phyloP scores from a whole-genome alignment of 2,113 vertebrate genomes.

The Rhizomys pruinosus region DNA sequence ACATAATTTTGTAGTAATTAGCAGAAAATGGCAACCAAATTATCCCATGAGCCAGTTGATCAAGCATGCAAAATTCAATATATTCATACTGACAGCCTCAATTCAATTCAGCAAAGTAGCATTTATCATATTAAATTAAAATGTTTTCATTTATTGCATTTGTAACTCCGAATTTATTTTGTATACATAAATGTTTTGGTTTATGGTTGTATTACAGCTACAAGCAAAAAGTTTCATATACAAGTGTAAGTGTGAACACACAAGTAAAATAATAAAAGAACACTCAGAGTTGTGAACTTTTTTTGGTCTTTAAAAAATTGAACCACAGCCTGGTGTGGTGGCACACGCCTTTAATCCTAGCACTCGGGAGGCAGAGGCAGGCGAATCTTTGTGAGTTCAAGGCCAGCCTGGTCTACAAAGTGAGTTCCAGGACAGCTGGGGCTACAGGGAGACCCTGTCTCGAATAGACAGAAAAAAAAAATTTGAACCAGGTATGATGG shows the following conservation, averaged over 20 bases:
- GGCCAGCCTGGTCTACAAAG: not conserved
- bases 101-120: not conserved
- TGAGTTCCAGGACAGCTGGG: too few relatives aligned
- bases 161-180: constrained; percentile 35
- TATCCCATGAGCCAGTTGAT: not conserved
- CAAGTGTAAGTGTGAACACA: not conserved
- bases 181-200: not conserved
- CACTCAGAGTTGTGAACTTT: not conserved
- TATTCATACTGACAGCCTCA: not conserved
- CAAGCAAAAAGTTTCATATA: not conserved
- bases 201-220: not conserved
- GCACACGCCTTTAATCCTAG: not conserved
- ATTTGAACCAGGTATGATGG: too few relatives aligned
- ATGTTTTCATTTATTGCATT: not conserved
- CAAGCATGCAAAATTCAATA: not conserved
- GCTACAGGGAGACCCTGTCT: too few relatives aligned
- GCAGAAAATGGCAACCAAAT: not conserved
- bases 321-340: not conserved
- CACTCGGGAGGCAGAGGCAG: not conserved
- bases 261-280: constrained; percentile 11
- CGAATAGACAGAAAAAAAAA: too few relatives aligned
- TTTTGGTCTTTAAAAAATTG: not conserved
- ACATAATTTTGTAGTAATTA: not conserved
- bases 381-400: not conserved
- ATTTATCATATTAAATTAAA: not conserved